Evolutionary conservation across 2,797 vertebrate species (phyloP).

Genomic region (Argentina silus): DNA sequence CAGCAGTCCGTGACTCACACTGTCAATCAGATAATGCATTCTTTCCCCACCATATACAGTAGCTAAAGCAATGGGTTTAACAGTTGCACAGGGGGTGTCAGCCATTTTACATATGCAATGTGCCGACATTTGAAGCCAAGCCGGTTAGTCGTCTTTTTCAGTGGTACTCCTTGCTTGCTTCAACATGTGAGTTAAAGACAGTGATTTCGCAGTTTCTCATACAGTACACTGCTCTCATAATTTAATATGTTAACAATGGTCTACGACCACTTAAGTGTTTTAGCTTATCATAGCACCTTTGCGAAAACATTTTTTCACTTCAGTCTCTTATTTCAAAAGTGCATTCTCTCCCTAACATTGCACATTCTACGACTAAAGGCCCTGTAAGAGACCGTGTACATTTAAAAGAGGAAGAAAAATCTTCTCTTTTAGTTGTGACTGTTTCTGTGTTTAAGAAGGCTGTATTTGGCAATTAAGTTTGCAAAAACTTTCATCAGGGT

Average conservation of each 20-base stretch:
- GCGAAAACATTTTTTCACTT: conserved; percentile 23
- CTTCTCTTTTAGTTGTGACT: conserved; percentile 6
- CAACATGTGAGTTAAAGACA: background rate
- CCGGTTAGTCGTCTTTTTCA: background rate
- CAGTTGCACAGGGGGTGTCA: background rate
- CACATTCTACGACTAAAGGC: background rate
- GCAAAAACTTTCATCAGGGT: conserved; percentile 6
- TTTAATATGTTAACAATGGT: background rate
- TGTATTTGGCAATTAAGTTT: conserved; percentile 45
- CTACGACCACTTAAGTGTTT: background rate
- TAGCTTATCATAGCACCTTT: conserved; percentile 32
- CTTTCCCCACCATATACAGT: background rate
- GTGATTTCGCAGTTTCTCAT: too few relatives aligned
- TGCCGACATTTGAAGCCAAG: conserved; percentile 6
- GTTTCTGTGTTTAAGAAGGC: conserved; percentile 20
- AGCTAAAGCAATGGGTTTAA: background rate
- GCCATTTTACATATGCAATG: background rate
- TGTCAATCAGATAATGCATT: background rate
- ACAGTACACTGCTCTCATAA: background rate
- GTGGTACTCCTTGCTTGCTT: background rate
- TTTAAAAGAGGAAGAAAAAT: background rate
- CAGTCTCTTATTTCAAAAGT: conserved; percentile 3
- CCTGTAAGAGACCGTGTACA: conserved; percentile 1
- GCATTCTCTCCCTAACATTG: background rate
- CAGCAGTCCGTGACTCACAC: conserved; percentile 21